phyloP scores from a whole-genome alignment of 1,140 invertebrate genomes.

The Drosophila watanabei region DNA sequence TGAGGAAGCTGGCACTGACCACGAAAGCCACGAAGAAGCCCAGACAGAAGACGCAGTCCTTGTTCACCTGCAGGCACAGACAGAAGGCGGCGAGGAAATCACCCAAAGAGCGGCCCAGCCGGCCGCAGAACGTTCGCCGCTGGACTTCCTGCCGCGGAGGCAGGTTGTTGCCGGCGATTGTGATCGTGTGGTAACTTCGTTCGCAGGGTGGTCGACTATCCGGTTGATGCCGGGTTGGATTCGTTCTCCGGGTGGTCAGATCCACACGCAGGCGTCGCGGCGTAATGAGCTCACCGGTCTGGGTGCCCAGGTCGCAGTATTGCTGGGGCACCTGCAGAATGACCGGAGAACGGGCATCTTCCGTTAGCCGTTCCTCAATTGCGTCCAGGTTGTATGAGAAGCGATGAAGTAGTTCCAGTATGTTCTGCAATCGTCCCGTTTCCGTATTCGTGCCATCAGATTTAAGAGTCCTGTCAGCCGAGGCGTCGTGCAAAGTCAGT shows the following conservation, averaged over 20 bases:
- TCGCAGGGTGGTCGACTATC: conserved; percentile 55
- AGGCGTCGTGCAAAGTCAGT: background rate
- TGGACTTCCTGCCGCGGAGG: conserved; percentile 6
- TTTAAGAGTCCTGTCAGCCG: conserved; percentile 2
- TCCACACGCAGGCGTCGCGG: conserved; percentile 17
- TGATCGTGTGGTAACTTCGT: conserved; percentile 64
- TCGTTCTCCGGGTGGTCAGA: conserved; percentile 2
- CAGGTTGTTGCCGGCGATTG: conserved; percentile 53
- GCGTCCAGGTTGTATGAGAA: conserved; percentile 56
- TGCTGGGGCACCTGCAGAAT: conserved; percentile 29
- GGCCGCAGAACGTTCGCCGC: conserved; percentile 12
- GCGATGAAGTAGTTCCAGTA: conserved; percentile 50
- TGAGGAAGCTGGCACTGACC: conserved; percentile 78
- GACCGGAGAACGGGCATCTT: background rate
- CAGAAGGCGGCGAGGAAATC: conserved; percentile 73
- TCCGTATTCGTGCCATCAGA: background rate
- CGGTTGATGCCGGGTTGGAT: background rate
- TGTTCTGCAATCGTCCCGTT: conserved; percentile 33
- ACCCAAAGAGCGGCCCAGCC: conserved; percentile 36
- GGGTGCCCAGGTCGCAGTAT: conserved; percentile 47
- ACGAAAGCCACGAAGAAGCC: conserved; percentile 81
- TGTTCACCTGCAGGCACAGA: conserved; percentile 78
- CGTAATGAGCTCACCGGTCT: conserved; percentile 33
- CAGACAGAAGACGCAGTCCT: conserved; percentile 80
- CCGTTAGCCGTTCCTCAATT: conserved; percentile 28